Percentiles rank a stretch among this genome's conserved stretches.
These are phyloP conservation scores for Ptyas mucosa DNA, from an alignment of 2,113 vertebrate species.

Conservation along the genomic window DNA sequence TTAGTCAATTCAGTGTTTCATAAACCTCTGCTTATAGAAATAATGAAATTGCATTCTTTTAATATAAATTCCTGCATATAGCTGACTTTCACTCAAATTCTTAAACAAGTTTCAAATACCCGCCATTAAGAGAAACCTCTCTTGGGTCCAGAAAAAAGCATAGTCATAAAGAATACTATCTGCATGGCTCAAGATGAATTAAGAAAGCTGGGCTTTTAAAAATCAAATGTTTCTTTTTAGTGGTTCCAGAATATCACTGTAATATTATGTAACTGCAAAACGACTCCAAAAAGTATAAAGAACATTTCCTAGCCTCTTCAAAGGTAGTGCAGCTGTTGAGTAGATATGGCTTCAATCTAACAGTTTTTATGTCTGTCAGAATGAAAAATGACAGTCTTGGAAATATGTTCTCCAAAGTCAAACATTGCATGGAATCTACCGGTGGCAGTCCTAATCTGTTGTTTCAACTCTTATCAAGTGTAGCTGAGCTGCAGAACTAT, in stretches of 20 bases:
- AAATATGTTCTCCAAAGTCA: neutral
- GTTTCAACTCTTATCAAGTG: neutral
- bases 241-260: neutral
- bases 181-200: neutral
- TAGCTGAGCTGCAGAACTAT: neutral
- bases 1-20: slow-evolving; percentile 35
- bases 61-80: neutral
- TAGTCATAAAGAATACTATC: neutral
- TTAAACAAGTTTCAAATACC: neutral
- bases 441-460: neutral
- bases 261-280: neutral
- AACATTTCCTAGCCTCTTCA: neutral
- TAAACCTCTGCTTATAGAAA: neutral
- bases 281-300: neutral
- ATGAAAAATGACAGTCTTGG: neutral
- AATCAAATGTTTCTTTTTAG: neutral
- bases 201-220: neutral
- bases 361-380: neutral
- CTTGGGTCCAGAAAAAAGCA: neutral
- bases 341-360: neutral
- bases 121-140: neutral
- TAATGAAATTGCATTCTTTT: slow-evolving; percentile 20
- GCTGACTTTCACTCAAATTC: neutral
- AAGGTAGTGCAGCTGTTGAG: neutral
- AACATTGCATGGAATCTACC: neutral